Conservation (phyloP, 2,113 vertebrate genomes). For the Oncorhynchus masou region DNA sequence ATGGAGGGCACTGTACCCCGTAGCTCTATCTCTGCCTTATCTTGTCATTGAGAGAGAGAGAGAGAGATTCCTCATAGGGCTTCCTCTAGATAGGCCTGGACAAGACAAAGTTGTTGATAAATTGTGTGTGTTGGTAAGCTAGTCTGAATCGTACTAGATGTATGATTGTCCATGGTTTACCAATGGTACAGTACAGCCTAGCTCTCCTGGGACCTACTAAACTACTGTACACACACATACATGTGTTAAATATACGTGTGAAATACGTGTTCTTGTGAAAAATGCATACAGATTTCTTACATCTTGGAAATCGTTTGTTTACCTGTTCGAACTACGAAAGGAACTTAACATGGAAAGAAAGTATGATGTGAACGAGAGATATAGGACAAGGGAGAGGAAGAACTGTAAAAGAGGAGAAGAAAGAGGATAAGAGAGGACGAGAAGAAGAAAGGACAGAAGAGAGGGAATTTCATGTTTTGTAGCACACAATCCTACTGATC, state of each 20-base stretch:
- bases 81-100: background rate
- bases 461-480: too few relatives aligned
- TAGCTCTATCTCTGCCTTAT: conserved; percentile 36
- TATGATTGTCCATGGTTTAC: too few relatives aligned
- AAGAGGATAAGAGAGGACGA: background rate
- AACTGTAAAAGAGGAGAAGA: conserved; percentile 10
- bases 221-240: too few relatives aligned
- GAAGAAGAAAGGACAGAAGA: background rate
- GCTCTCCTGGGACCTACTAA: too few relatives aligned
- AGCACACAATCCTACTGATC: background rate
- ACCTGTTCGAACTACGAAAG: too few relatives aligned
- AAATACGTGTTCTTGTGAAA: too few relatives aligned
- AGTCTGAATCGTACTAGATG: too few relatives aligned
- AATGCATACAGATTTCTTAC: background rate
- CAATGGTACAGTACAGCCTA: too few relatives aligned
- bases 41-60: conserved; percentile 12
- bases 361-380: too few relatives aligned
- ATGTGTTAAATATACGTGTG: too few relatives aligned
- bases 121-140: background rate
- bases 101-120: background rate
- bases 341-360: too few relatives aligned
- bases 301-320: too few relatives aligned
- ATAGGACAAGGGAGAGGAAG: background rate
- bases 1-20: conserved; percentile 20
- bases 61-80: background rate